Percentiles rank a stretch among this genome's conserved stretches.
phyloP scores from a whole-genome alignment of 2,797 vertebrate species.

The Brachyalestes nurse region DNA sequence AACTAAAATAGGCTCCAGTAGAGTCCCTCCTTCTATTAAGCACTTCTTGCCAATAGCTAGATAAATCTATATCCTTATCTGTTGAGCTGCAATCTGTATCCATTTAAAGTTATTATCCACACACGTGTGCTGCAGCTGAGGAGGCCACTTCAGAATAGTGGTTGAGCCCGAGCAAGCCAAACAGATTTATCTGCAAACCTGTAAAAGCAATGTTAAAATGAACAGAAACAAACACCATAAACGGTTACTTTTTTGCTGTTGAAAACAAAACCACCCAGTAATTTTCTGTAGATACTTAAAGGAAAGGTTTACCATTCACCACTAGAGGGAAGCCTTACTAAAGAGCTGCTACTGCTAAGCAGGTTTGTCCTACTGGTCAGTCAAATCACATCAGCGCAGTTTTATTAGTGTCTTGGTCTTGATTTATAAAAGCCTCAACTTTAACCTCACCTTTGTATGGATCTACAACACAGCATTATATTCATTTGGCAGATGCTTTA shows the following conservation, averaged over 20 bases:
- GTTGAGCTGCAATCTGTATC: background rate
- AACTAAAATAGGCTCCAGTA: background rate
- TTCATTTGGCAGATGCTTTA: no score
- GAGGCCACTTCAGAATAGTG: background rate
- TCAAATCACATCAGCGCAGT: background rate
- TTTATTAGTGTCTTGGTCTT: background rate
- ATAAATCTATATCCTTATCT: background rate
- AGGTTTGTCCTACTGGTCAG: background rate
- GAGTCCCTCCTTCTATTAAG: background rate
- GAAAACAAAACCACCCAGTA: no score
- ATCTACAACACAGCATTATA: background rate
- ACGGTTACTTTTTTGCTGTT: background rate
- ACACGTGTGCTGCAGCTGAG: background rate
- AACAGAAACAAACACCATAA: background rate
- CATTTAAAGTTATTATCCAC: background rate
- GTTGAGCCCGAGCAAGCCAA: no score
- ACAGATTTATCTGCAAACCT: background rate
- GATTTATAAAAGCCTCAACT: background rate
- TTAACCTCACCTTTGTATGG: no score
- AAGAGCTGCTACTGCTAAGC: background rate
- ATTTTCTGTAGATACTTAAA: background rate
- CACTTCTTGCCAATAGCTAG: background rate
- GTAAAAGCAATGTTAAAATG: background rate
- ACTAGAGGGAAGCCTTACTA: background rate
- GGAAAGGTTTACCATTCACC: background rate